A percentile compares a stretch with the other conserved stretches of the same genome.
phyloP scores from a whole-genome alignment of 2,888 invertebrate species.

The Blera fallax region DNA sequence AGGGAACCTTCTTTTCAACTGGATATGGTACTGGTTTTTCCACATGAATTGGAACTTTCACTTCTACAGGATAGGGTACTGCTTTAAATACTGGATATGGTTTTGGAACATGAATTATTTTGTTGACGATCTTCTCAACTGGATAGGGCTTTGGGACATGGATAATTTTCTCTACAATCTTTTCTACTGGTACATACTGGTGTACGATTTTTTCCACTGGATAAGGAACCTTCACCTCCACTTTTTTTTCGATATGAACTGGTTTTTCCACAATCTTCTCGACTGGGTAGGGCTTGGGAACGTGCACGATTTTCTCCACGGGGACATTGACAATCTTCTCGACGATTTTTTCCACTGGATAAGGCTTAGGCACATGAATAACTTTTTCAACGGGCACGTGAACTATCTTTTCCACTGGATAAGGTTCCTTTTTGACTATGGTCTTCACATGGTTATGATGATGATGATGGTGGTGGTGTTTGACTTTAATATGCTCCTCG shows the following conservation, averaged over 20 bases:
- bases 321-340: slow-evolving; percentile 77
- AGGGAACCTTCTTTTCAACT: slow-evolving; percentile 76
- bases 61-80: slow-evolving; percentile 77
- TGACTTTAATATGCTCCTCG: slow-evolving; percentile 77
- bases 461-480: slow-evolving; percentile 86
- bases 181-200: slow-evolving; percentile 79
- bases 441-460: slow-evolving; percentile 86
- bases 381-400: slow-evolving; percentile 83
- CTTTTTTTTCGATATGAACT: slow-evolving; percentile 81
- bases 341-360: slow-evolving; percentile 82
- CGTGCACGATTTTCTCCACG: slow-evolving; percentile 80
- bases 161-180: slow-evolving; percentile 79
- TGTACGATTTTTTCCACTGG: slow-evolving; percentile 49
- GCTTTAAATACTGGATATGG: slow-evolving; percentile 81
- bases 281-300: slow-evolving; percentile 77
- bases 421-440: slow-evolving; percentile 84
- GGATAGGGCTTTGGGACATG: slow-evolving; percentile 82
- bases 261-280: slow-evolving; percentile 81
- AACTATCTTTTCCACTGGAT: slow-evolving; percentile 82
- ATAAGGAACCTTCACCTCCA: slow-evolving; percentile 81
- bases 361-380: slow-evolving; percentile 84
- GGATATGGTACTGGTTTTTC: slow-evolving; percentile 75
- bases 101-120: slow-evolving; percentile 75
- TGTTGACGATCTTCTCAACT: slow-evolving; percentile 68
- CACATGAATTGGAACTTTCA: slow-evolving; percentile 80